Percentiles rank a stretch among this genome's conserved stretches.
phyloP scores from a whole-genome alignment of 1,140 invertebrate species.

The Leptinotarsa defecta region DNA sequence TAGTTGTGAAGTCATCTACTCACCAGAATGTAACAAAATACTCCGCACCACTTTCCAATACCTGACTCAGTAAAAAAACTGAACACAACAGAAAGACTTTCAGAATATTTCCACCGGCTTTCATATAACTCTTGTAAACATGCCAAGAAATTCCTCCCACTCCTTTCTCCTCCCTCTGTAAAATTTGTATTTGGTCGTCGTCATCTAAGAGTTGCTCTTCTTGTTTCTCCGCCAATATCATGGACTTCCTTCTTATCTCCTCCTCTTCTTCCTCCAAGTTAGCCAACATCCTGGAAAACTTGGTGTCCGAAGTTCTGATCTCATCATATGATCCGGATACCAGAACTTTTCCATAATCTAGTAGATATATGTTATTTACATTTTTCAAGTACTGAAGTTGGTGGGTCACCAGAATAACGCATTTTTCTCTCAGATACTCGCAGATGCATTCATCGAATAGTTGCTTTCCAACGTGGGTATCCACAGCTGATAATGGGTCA shows the following conservation, averaged over 20 bases:
- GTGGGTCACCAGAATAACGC: constrained; percentile 81
- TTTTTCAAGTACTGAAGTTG: constrained; percentile 82
- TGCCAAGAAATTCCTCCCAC: constrained; percentile 30
- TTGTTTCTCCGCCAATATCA: constrained; percentile 3
- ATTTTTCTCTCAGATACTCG: constrained; percentile 71
- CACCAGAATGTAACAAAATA: constrained; percentile 71
- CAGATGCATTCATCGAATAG: constrained; percentile 71
- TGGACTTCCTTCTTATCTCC: constrained; percentile 16
- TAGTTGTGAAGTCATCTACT: constrained; percentile 35
- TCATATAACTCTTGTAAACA: constrained; percentile 67
- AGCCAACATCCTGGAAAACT: constrained; percentile 62
- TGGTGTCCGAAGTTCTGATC: constrained; percentile 61
- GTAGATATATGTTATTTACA: constrained; percentile 69
- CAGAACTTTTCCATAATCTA: constrained; percentile 65
- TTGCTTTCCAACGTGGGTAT: constrained; percentile 70
- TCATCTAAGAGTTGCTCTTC: not conserved
- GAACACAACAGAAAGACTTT: constrained; percentile 59
- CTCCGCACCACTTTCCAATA: constrained; percentile 66
- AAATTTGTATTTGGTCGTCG: constrained; percentile 7
- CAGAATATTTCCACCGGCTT: constrained; percentile 61
- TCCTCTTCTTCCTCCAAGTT: constrained; percentile 54
- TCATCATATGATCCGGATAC: constrained; percentile 67
- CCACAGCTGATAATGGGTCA: constrained; percentile 80
- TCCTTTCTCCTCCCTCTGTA: constrained; percentile 16
- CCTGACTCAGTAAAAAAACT: constrained; percentile 64